Percentiles rank a stretch among this genome's conserved stretches.
Conservation (phyloP, 2,113 vertebrate genomes). For the Cyprinodon variegatus region DNA sequence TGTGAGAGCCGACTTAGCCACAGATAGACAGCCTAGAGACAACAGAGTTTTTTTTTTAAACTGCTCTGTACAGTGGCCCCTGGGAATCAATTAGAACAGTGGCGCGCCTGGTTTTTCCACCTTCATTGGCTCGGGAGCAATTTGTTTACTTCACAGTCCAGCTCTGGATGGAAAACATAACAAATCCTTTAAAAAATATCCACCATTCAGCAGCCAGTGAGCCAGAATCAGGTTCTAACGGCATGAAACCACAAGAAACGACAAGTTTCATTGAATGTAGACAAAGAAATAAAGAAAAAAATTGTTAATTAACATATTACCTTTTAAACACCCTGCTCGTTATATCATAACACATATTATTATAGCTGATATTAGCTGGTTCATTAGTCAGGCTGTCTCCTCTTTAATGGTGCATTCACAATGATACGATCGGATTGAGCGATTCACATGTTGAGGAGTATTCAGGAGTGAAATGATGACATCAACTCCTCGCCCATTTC, state of each 20-base stretch:
- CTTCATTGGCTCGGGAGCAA: conserved; percentile 51
- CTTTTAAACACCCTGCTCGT: too few relatives aligned
- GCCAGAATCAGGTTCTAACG: background rate
- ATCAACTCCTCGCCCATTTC: too few relatives aligned
- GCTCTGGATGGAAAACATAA: conserved; percentile 28
- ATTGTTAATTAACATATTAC: background rate
- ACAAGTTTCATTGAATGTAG: background rate
- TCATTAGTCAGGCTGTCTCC: too few relatives aligned
- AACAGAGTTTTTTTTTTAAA: conserved; percentile 48
- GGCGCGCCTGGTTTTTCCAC: conserved; percentile 29
- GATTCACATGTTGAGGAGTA: too few relatives aligned
- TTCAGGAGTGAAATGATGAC: too few relatives aligned
- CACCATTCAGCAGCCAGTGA: background rate
- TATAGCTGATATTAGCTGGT: background rate
- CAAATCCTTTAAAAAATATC: conserved; percentile 12
- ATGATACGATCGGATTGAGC: too few relatives aligned
- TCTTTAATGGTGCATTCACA: too few relatives aligned
- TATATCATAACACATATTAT: background rate
- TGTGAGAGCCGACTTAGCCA: conserved; percentile 22
- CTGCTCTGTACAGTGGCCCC: conserved; percentile 32
- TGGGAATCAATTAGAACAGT: conserved; percentile 41
- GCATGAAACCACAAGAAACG: background rate
- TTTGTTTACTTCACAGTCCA: conserved; percentile 69
- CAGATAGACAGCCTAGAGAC: conserved; percentile 32
- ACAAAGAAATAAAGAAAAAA: too few relatives aligned